Percentiles rank a stretch among this genome's conserved stretches.
Evolutionary conservation across 2,113 vertebrate genomes (phyloP).

Genomic region (Brachirus orientalis): DNA sequence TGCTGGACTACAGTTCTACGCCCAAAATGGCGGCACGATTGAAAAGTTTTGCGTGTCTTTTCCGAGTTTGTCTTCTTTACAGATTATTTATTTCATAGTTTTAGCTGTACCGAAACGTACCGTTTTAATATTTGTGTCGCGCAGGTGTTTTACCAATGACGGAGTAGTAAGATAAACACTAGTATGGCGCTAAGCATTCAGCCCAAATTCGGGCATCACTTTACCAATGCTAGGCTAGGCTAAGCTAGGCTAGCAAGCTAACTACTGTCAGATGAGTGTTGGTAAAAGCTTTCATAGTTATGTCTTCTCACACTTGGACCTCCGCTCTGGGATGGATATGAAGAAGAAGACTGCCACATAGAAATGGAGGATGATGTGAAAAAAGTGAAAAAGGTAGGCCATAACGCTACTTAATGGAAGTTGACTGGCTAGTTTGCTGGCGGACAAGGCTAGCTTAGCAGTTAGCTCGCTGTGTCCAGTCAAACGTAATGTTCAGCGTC

Average conservation of each 20-base stretch:
- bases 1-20: slow-evolving; percentile 84
- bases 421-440: slow-evolving; percentile 42
- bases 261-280: slow-evolving; percentile 46
- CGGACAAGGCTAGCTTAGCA: slow-evolving; percentile 10
- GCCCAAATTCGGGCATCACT: slow-evolving; percentile 46
- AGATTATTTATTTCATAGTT: background rate
- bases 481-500: slow-evolving; percentile 7
- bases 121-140: background rate
- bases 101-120: background rate
- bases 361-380: slow-evolving; percentile 94
- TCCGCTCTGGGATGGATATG: slow-evolving; percentile 59
- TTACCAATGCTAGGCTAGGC: slow-evolving; percentile 37
- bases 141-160: background rate
- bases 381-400: slow-evolving; percentile 91
- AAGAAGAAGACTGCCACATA: slow-evolving; percentile 75
- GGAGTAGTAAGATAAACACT: background rate
- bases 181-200: slow-evolving; percentile 40
- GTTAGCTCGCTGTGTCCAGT: slow-evolving; percentile 6
- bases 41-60: slow-evolving; percentile 83
- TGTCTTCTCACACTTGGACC: slow-evolving; percentile 43
- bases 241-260: slow-evolving; percentile 44
- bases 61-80: slow-evolving; percentile 64
- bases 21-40: slow-evolving; percentile 94
- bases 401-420: slow-evolving; percentile 20
- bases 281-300: slow-evolving; percentile 30